Evolutionary conservation across 2,888 invertebrate genomes (phyloP).

Genomic region (Meiosimyza platycephala): DNA sequence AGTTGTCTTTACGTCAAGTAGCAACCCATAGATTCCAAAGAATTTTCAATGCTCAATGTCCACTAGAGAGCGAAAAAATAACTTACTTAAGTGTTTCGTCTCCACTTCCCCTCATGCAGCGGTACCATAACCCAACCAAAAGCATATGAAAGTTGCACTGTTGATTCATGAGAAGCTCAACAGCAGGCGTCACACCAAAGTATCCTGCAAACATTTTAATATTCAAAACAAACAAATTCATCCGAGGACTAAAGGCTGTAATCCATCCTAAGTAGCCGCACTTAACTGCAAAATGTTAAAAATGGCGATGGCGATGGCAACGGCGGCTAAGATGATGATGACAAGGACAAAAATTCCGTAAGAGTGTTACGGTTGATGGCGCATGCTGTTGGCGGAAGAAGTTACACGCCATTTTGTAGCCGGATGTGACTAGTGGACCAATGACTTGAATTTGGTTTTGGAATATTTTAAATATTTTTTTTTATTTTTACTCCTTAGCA

Average conservation of each 20-base stretch:
- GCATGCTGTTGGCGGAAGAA: neutral
- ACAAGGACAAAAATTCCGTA: no score
- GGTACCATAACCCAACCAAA: neutral
- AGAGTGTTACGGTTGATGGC: neutral
- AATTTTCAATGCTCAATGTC: neutral
- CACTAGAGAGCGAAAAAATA: no score
- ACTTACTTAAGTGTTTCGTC: no score
- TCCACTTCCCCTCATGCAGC: neutral
- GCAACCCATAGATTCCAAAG: neutral
- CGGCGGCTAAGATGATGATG: no score
- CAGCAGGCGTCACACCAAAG: slow-evolving; percentile 16
- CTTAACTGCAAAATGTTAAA: slow-evolving; percentile 6
- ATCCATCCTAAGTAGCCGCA: slow-evolving; percentile 26
- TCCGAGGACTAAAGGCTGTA: slow-evolving; percentile 26
- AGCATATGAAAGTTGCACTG: neutral
- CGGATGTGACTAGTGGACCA: slow-evolving; percentile 15
- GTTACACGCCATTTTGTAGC: neutral
- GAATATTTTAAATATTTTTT: no score
- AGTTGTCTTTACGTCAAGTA: no score
- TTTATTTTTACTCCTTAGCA: no score
- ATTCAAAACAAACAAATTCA: slow-evolving; percentile 30
- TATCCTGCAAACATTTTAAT: slow-evolving; percentile 26
- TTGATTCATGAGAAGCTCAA: neutral
- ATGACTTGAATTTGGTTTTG: neutral
- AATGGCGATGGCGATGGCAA: no score